phyloP scores from a whole-genome alignment of 1,140 invertebrate genomes.

The Linepithema humile region DNA sequence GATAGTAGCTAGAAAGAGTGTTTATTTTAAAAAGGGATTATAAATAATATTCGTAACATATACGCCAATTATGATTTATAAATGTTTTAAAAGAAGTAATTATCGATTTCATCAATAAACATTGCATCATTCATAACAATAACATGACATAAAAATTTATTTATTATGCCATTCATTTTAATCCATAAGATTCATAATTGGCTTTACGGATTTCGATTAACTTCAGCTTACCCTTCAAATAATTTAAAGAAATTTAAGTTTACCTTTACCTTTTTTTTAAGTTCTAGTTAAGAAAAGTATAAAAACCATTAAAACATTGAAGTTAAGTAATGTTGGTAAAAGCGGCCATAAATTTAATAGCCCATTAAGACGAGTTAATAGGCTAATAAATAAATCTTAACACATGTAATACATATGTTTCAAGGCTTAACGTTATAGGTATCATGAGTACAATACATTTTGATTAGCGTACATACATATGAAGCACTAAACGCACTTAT shows the following conservation, averaged over 20 bases:
- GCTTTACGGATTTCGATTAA: neutral
- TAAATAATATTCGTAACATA: too few species aligned
- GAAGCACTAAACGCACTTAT: neutral
- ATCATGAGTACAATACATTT: neutral
- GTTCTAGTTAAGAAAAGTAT: neutral
- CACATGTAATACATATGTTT: neutral
- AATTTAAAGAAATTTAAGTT: neutral
- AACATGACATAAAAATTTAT: neutral
- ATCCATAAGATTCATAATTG: neutral
- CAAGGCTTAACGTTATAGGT: neutral
- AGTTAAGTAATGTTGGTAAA: neutral
- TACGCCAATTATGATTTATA: too few species aligned
- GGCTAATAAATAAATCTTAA: neutral
- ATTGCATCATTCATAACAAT: neutral
- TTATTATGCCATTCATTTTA: neutral
- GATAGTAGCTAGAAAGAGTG: too few species aligned
- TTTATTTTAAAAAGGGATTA: too few species aligned
- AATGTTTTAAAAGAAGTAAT: neutral
- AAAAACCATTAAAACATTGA: neutral
- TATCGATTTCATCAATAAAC: neutral
- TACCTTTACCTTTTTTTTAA: neutral
- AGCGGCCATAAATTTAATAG: neutral
- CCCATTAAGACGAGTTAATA: neutral
- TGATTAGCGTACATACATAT: neutral
- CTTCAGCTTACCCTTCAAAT: too few species aligned